Conservation (phyloP, 2,888 invertebrate genomes). For the Helleia helle region DNA sequence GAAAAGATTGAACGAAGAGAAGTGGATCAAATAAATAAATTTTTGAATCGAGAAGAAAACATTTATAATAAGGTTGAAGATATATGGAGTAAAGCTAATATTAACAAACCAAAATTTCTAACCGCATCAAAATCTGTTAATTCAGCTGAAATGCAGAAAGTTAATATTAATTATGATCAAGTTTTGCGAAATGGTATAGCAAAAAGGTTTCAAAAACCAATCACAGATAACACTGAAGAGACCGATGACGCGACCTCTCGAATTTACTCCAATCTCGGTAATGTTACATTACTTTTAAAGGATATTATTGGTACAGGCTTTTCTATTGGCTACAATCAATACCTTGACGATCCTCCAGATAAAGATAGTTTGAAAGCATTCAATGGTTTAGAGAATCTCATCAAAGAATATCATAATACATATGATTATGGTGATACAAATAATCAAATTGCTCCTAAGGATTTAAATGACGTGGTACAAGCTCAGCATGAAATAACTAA, state of each 20-base stretch:
- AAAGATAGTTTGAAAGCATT: slow-evolving; percentile 46
- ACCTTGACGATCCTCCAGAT: slow-evolving; percentile 48
- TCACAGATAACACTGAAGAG: slow-evolving; percentile 33
- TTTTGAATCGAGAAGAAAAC: slow-evolving; percentile 21
- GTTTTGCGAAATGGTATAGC: slow-evolving; percentile 38
- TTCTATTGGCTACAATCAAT: slow-evolving; percentile 54
- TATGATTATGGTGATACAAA: slow-evolving; percentile 27
- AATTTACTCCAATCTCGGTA: slow-evolving; percentile 32
- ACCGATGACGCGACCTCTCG: slow-evolving; percentile 21
- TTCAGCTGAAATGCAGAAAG: slow-evolving; percentile 44
- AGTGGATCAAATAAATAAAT: slow-evolving; percentile 41
- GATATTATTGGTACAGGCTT: slow-evolving; percentile 53
- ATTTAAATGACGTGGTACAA: slow-evolving; percentile 17
- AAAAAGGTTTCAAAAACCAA: slow-evolving; percentile 46
- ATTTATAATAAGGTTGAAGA: slow-evolving; percentile 30
- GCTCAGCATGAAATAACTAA: slow-evolving; percentile 18
- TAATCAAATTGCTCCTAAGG: slow-evolving; percentile 15
- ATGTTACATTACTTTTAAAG: slow-evolving; percentile 44
- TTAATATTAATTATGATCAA: slow-evolving; percentile 40
- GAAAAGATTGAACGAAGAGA: slow-evolving; percentile 31
- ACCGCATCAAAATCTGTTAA: slow-evolving; percentile 39
- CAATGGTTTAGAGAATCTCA: slow-evolving; percentile 44
- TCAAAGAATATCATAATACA: slow-evolving; percentile 42
- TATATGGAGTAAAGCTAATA: slow-evolving; percentile 31
- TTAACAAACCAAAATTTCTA: slow-evolving; percentile 37